Conservation (phyloP, 2,113 vertebrate species). For the Urocolius indicus region DNA sequence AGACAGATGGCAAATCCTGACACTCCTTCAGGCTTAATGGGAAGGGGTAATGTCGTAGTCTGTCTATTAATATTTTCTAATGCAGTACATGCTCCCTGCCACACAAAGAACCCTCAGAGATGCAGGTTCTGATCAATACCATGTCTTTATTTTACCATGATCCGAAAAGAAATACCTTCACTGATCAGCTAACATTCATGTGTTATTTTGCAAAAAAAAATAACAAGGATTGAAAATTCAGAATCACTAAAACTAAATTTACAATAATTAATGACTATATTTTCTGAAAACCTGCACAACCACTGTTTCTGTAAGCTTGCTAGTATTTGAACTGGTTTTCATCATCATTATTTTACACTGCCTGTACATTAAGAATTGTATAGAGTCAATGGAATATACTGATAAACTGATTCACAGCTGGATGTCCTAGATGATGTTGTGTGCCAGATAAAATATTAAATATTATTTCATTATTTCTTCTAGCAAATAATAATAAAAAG, state of each 20-base stretch:
- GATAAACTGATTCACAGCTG: not conserved
- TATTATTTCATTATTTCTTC: not conserved
- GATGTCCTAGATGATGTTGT: not conserved
- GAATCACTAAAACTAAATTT: not conserved
- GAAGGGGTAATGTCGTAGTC: not conserved
- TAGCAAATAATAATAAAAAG: not conserved
- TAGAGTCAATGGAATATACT: not conserved
- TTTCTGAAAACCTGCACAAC: not conserved
- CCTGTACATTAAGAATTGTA: not conserved
- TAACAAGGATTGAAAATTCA: not conserved
- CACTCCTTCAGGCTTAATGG: conserved; percentile 3
- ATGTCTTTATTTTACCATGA: not conserved
- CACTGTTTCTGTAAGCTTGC: not conserved
- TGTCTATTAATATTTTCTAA: not conserved
- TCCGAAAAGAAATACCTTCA: not conserved
- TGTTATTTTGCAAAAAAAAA: not conserved
- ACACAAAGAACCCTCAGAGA: not conserved
- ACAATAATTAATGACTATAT: not conserved
- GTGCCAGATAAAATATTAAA: not conserved
- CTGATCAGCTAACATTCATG: not conserved
- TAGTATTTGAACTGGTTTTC: not conserved
- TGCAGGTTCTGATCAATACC: not conserved
- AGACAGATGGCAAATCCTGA: conserved; percentile 23
- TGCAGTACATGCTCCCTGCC: not conserved
- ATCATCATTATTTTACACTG: not conserved